Base-by-base conservation (phyloP, 2,888 invertebrate genomes). In the Polydrusus pterygomalis region DNA sequence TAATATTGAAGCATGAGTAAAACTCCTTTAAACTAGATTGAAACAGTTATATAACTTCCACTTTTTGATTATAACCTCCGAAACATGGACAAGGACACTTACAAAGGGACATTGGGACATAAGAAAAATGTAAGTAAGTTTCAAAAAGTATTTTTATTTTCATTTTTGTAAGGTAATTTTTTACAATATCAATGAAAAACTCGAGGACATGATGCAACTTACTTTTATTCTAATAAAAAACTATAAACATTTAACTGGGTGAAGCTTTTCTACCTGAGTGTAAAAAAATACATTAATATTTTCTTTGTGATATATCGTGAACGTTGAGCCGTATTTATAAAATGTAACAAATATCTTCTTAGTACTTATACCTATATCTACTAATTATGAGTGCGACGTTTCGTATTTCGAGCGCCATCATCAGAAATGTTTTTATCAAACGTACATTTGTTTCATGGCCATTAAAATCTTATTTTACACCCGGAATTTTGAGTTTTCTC, bases 251-350 rank as follows among this genome's bases (percentile, higher is more conserved):
- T 58, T 45, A 43, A 70, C 45, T 62, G 70, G 65, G 74, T 74
- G 77, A 77, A 80, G 77, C 79, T 77, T 78, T 79, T 81, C 82
- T 84, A 85, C 84, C 84, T 84, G 84, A 84, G 84, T 84, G 84
- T 84, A 84, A 85, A 85, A 85, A 85, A 84, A 85, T 84, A 84
- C 83, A 83, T 80, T 82, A 65, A 54, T 54, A 67, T 30, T 74
- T 84, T 83, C 82, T 83, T 82, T 82, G 84, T 83, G 82, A 83
- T 80, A 80, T 78, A 77, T 38, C 80, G 82, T 81, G 80, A 81
- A 80, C 78, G 47, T 60, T 56, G 63, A 62, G 63, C 70, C 70
- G 47, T 73, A 40, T 60, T 34, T 38, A 17, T 25, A 54, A 68
- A 72, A 68, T 68, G 54, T 49, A 70, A 64, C 69, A 74, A 74